phyloP scores from a whole-genome alignment of 2,113 vertebrate genomes.

The Fulmarus glacialis region DNA sequence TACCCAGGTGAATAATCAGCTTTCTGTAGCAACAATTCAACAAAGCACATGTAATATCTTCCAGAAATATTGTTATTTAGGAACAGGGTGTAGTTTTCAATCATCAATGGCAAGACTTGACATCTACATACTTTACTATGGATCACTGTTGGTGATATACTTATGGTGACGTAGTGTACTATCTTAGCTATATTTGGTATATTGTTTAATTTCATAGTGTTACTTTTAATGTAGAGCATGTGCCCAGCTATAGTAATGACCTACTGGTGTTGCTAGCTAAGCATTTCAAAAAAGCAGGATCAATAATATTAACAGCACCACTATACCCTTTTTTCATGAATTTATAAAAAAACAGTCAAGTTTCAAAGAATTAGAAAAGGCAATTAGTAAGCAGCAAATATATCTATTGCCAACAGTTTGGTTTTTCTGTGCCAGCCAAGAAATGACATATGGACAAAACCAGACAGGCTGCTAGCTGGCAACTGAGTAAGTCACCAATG shows the following conservation, averaged over 20 bases:
- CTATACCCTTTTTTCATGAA: neutral
- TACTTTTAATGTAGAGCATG: neutral
- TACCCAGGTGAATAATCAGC: neutral
- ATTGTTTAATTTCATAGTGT: neutral
- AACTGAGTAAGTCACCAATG: neutral
- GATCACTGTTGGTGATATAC: neutral
- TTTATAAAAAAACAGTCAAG: neutral
- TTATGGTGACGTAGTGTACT: rapidly evolving
- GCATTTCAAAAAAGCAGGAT: rapidly evolving
- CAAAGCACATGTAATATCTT: neutral
- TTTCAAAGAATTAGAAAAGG: neutral
- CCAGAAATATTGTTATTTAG: neutral
- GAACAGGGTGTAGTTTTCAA: neutral
- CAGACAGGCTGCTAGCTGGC: neutral
- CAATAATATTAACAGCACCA: neutral
- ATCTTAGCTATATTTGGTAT: neutral
- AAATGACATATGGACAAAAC: neutral
- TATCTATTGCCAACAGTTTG: neutral
- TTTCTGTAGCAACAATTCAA: neutral
- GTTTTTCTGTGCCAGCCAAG: neutral
- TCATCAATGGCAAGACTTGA: neutral
- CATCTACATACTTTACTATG: neutral
- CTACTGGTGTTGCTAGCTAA: neutral
- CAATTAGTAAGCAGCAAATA: neutral
- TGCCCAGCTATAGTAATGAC: neutral